These are phyloP conservation scores for Glyphotaelius pellucidus DNA, from an alignment of 2,888 invertebrate genomes.

Conservation along the genomic window DNA sequence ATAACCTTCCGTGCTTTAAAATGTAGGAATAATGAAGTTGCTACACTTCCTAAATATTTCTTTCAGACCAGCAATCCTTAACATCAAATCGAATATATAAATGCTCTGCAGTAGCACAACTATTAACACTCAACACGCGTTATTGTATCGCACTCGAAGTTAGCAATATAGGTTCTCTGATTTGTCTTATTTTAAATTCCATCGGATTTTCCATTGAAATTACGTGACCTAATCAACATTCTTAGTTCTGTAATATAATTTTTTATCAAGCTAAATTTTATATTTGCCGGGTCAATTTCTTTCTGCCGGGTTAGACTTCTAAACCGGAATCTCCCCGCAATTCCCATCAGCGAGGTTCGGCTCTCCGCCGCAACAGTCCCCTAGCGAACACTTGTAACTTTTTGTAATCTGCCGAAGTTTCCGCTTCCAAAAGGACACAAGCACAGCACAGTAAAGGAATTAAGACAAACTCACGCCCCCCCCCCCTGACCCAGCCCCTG, in stretches of 20 bases:
- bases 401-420: conserved; percentile 28
- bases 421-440: background rate
- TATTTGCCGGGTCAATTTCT: background rate
- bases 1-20: background rate
- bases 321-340: background rate
- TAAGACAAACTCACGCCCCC: background rate
- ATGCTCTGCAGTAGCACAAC: background rate
- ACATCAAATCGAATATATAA: background rate
- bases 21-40: no score
- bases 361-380: background rate
- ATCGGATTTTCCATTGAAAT: no score
- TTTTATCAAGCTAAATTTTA: background rate
- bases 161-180: background rate
- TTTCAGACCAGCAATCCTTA: background rate
- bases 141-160: background rate
- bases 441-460: conserved; percentile 3
- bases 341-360: background rate
- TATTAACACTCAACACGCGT: background rate
- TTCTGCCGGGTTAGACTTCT: background rate
- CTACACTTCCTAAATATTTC: no score
- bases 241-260: no score
- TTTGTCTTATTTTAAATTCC: background rate
- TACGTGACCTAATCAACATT: no score
- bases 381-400: conserved; percentile 24
- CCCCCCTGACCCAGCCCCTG: background rate